phyloP scores from a whole-genome alignment of 1,140 invertebrate species.

The Nasonia longicornis region DNA sequence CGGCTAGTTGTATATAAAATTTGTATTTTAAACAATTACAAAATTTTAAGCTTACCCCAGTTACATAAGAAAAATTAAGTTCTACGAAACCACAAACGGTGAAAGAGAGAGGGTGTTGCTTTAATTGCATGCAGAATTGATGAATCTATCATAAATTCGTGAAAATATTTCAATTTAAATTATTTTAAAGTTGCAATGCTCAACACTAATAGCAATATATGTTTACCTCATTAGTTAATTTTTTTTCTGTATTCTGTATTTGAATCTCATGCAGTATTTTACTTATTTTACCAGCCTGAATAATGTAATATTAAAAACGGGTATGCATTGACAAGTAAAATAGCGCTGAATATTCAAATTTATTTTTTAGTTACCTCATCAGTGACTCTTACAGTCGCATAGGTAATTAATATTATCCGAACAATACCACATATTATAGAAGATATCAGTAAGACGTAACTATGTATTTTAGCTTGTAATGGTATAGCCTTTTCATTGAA shows the following conservation, averaged over 20 bases:
- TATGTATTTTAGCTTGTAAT: not conserved
- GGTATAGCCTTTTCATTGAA: not conserved
- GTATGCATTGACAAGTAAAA: not conserved
- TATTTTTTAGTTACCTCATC: not conserved
- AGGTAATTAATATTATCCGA: not conserved
- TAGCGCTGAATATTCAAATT: not conserved
- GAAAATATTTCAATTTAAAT: slow-evolving; percentile 49
- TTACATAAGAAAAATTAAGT: slow-evolving; percentile 52
- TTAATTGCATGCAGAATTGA: slow-evolving; percentile 52
- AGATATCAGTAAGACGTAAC: not conserved
- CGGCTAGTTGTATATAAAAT: not conserved
- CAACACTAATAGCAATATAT: too few species aligned
- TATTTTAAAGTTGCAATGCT: slow-evolving; percentile 44
- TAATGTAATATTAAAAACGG: not conserved
- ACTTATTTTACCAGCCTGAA: not conserved
- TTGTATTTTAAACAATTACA: not conserved
- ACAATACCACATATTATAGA: not conserved
- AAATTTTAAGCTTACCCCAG: slow-evolving; percentile 43
- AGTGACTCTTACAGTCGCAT: not conserved
- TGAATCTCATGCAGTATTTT: not conserved
- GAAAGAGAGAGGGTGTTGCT: slow-evolving; percentile 53
- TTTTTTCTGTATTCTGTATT: not conserved
- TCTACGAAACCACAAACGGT: slow-evolving; percentile 53
- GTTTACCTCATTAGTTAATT: slow-evolving; percentile 1
- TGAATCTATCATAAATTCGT: slow-evolving; percentile 44